Conservation (phyloP, 1,140 invertebrate genomes). For the Onthophagus taurus region DNA sequence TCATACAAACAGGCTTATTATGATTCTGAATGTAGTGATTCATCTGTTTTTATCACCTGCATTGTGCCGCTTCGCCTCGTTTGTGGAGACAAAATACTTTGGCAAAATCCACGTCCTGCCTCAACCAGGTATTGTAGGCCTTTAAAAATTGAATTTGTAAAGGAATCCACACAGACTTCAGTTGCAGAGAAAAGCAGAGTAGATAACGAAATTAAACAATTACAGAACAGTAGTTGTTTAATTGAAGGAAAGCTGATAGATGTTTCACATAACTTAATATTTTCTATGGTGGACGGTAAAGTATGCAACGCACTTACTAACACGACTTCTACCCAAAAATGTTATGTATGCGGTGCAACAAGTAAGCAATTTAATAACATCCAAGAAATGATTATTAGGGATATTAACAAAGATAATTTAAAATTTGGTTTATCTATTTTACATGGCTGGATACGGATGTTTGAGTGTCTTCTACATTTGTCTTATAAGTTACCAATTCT, state of each 20-base stretch:
- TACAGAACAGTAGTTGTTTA: too few relatives aligned
- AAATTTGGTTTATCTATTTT: too few relatives aligned
- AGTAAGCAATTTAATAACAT: slow-evolving; percentile 2
- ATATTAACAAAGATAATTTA: not conserved
- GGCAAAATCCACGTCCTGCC: slow-evolving; percentile 9
- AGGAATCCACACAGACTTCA: too few relatives aligned
- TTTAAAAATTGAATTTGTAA: slow-evolving; percentile 1
- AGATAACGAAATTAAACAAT: too few relatives aligned
- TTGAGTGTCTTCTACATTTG: too few relatives aligned
- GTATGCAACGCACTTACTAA: too few relatives aligned
- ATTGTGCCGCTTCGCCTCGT: slow-evolving; percentile 7
- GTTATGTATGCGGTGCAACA: not conserved
- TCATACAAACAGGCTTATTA: slow-evolving; percentile 9
- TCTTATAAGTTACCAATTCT: too few relatives aligned
- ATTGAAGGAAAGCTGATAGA: too few relatives aligned
- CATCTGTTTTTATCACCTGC: slow-evolving; percentile 5
- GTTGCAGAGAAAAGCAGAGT: too few relatives aligned
- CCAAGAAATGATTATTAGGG: not conserved
- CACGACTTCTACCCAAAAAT: not conserved
- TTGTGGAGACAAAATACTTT: slow-evolving; percentile 4
- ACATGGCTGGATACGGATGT: too few relatives aligned
- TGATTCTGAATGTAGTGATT: not conserved
- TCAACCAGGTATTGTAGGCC: not conserved
- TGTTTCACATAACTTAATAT: too few relatives aligned
- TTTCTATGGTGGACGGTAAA: too few relatives aligned